phyloP scores from a whole-genome alignment of 2,797 vertebrate genomes.

The Myripristis jacobus region DNA sequence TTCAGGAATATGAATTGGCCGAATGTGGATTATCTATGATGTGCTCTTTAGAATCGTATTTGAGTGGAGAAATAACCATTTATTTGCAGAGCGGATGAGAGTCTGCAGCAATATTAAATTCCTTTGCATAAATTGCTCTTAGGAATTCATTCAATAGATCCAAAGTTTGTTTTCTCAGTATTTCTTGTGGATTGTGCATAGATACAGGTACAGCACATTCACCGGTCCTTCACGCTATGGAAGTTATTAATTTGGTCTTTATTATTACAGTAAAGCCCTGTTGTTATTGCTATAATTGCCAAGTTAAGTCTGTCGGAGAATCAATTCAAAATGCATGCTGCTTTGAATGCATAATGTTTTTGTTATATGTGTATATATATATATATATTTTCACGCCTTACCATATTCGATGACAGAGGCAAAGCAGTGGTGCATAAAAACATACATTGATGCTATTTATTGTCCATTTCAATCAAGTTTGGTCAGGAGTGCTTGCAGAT shows the following conservation, averaged over 20 bases:
- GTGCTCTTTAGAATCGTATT: constrained; percentile 81
- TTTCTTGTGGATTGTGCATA: constrained; percentile 27
- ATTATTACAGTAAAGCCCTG: constrained; percentile 52
- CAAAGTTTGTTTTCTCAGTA: constrained; percentile 63
- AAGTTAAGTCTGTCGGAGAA: constrained; percentile 46
- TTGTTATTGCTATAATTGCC: constrained; percentile 36
- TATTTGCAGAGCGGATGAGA: constrained; percentile 73
- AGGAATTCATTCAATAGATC: constrained; percentile 71
- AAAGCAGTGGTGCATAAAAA: constrained; percentile 35
- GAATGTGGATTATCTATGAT: constrained; percentile 60
- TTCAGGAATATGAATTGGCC: constrained; percentile 70
- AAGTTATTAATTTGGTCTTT: constrained; percentile 63
- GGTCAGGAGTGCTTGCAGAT: constrained; percentile 41
- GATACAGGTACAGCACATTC: constrained; percentile 23
- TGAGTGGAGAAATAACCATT: constrained; percentile 71
- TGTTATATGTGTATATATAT: constrained; percentile 39
- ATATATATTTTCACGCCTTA: constrained; percentile 36
- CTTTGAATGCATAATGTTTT: constrained; percentile 62
- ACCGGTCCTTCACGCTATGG: constrained; percentile 27
- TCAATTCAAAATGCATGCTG: constrained; percentile 21
- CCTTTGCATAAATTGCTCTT: constrained; percentile 78
- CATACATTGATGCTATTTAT: constrained; percentile 50
- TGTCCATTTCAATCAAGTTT: constrained; percentile 45
- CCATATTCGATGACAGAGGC: not conserved
- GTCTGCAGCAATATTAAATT: constrained; percentile 76